A percentile compares a stretch with the other conserved stretches of the same genome.
Conservation (phyloP, 1,140 invertebrate species). For the fruit fly (Drosophila melanogaster) region Release_6_plus_ISO1_MT NT_037436.4:3273001-3273500, state of each 20-base stretch:
- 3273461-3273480: neutral
- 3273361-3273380: slow-evolving; percentile 18
- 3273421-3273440: neutral
- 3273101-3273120: slow-evolving; percentile 39
- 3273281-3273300: slow-evolving; percentile 28
- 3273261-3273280: slow-evolving; percentile 54
- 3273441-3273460: slow-evolving; percentile 9
- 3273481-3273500: neutral
- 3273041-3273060: slow-evolving; percentile 45
- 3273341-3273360: slow-evolving; percentile 47
- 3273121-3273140: slow-evolving; percentile 58
- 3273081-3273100: slow-evolving; percentile 20
- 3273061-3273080: slow-evolving; percentile 50
- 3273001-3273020: slow-evolving; percentile 24
- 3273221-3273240: slow-evolving; percentile 13
- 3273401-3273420: slow-evolving; percentile 17
- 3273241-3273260: slow-evolving; percentile 33
- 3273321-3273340: slow-evolving; percentile 50
- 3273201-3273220: slow-evolving; percentile 17
- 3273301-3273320: slow-evolving; percentile 61
- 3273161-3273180: slow-evolving; percentile 67
- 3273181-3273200: slow-evolving; percentile 58
- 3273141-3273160: slow-evolving; percentile 45
- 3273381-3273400: slow-evolving; percentile 41
- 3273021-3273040: slow-evolving; percentile 30